A percentile compares a stretch with the other conserved stretches of the same genome.
Conservation (phyloP, 2,888 invertebrate species). For the Punctoribates punctum region DNA sequence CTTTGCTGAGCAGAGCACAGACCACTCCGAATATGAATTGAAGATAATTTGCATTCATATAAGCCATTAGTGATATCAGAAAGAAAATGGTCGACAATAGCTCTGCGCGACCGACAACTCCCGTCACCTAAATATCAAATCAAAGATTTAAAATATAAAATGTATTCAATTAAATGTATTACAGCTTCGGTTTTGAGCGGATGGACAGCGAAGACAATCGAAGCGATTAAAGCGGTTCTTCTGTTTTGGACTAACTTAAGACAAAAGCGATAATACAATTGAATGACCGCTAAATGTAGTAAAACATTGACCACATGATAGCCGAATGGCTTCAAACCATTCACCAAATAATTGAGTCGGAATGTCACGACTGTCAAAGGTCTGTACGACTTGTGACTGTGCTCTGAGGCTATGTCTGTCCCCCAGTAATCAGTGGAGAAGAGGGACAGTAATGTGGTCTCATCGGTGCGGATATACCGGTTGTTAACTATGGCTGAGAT, state of each 20-base stretch:
- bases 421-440: conserved; percentile 97
- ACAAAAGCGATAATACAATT: conserved; percentile 72
- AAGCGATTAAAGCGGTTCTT: conserved; percentile 61
- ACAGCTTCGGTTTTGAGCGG: conserved; percentile 98
- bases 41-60: conserved; percentile 64
- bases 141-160: no score
- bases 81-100: conserved; percentile 88
- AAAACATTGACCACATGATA: conserved; percentile 82
- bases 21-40: conserved; percentile 65
- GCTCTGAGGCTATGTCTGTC: conserved; percentile 82
- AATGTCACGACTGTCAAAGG: conserved; percentile 86
- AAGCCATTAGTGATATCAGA: conserved; percentile 78
- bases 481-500: conserved; percentile 61
- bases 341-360: conserved; percentile 71
- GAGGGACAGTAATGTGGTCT: conserved; percentile 75
- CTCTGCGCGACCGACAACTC: conserved; percentile 94
- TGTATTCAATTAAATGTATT: background rate
- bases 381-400: conserved; percentile 94
- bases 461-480: conserved; percentile 82
- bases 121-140: conserved; percentile 63
- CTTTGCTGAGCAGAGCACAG: conserved; percentile 93
- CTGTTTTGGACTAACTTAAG: conserved; percentile 56
- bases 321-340: conserved; percentile 70
- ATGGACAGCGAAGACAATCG: conserved; percentile 86
- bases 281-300: conserved; percentile 78